Base-by-base conservation (phyloP, 2,888 invertebrate species). In the Trichacis sp. region DNA sequence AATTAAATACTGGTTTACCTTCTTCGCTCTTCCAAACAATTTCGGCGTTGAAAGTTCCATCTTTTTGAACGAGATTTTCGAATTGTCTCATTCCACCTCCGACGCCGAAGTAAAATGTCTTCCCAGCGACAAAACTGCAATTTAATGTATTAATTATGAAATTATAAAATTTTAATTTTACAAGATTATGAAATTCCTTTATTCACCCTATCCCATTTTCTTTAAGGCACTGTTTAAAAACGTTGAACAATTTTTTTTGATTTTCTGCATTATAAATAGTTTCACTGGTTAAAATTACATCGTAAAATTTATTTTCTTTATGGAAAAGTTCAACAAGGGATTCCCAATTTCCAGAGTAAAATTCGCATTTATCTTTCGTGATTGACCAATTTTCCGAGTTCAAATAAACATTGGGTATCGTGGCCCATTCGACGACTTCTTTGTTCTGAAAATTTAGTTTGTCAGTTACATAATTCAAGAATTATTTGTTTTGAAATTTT, bases 51-150 rank as follows among this genome's bases (percentile, higher is more conserved):
- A 95, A 90, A 40, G 82, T 73, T 18, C 85, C 85, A 75, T 88
- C 88, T 47, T 86, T 84, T 59, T 85, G 77, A 4, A 96, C 73
- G 50, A 87, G 81, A 43, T 88, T 82, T 82, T 92, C 89, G 87
- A 97, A 98, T 72, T 92, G 89, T 67, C 90, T 85, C 38, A 91
- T 87, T 9, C 95, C 92, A 50, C 98, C 98, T 9, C 97, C 97
- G 17, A 97, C 95, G 67, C 98, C 98, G 87, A 98, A 98, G 84
- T 98, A 98, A 84, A 92, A 91, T 11, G 90, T 89, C 87, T 98
- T 98, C 1, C 95, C 97, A 52, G 96, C 97, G 56, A 98, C 84
- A 81, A 89, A 91, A 40, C 84, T 84, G 38, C 45, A 69, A 36
- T 11, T n/a, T n/a, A n/a, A 36, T 36, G 36, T 6, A 36, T 36